A percentile compares a stretch with the other conserved stretches of the same genome.
phyloP scores from a whole-genome alignment of 2,797 vertebrate species.

The Mustela erminea region DNA sequence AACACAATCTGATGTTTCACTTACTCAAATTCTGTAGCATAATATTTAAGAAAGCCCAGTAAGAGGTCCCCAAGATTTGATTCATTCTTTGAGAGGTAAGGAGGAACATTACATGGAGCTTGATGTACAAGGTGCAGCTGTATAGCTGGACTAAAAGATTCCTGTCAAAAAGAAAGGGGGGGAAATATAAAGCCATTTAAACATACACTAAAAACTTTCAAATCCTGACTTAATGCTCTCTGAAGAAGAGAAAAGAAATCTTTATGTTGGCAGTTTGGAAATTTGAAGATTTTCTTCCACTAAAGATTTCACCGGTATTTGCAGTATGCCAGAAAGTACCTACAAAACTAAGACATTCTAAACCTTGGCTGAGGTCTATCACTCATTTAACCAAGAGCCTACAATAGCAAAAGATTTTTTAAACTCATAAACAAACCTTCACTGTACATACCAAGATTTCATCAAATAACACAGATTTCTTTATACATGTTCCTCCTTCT shows the following conservation, averaged over 20 bases:
- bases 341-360: constrained; percentile 64
- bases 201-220: not conserved
- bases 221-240: constrained; percentile 55
- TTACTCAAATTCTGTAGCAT: constrained; percentile 96
- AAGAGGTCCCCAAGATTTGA: constrained; percentile 95
- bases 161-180: constrained; percentile 87
- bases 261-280: constrained; percentile 45
- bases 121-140: constrained; percentile 94
- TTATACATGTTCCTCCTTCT: constrained; percentile 9
- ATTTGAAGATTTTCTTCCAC: constrained; percentile 65
- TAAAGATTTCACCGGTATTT: constrained; percentile 42
- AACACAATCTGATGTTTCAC: constrained; percentile 74
- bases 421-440: constrained; percentile 49
- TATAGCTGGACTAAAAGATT: constrained; percentile 93
- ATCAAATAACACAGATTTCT: not conserved
- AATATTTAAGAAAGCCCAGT: constrained; percentile 97
- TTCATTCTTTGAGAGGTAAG: constrained; percentile 93
- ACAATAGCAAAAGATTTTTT: constrained; percentile 48
- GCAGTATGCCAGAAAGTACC: constrained; percentile 19
- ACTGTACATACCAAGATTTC: not conserved
- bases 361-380: not conserved
- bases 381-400: not conserved
- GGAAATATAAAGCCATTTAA: constrained; percentile 49
- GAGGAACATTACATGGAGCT: constrained; percentile 90
- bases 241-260: constrained; percentile 38